Evolutionary conservation across 2,113 vertebrate species (phyloP), one percentile per base, ranked within the genome.

Genomic region (Leiothrix lutea): DNA sequence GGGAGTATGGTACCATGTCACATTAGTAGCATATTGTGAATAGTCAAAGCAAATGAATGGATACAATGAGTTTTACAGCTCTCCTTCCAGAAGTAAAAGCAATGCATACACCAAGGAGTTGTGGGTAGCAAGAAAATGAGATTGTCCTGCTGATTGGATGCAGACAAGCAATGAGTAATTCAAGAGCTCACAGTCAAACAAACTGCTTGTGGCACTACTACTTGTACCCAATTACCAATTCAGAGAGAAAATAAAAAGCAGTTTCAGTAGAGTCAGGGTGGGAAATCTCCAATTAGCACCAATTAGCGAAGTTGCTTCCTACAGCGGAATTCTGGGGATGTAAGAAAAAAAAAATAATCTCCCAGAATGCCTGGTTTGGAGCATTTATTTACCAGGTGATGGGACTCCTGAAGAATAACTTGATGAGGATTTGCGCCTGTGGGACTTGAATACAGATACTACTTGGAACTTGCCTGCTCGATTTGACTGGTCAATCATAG

Each of bases 401-500:
- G 97, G 96, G 90, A 96, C 88, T 97, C 91, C 97, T 58, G 97
- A 98, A 96, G 95, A 97, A 97, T 96, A 97, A 97, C 97, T 97
- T 97, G 96, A 97, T 97, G 97, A 98, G 97, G 96, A 96, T 97
- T 97, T 97, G 96, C 66, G 97, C 95, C 97, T 97, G 93, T 91
- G 97, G 95, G 97, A 92, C 83, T 88, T 96, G 97, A 97, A 96
- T 96, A 96, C 35, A 97, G 97, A 97, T 90, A 97, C 79, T 88
- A 96, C 90, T 96, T 97, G 97, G 94, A 96, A 98, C 98, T 99
- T 99, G 99, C 99, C 99, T 99, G 99, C 99, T 99, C 99, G 99
- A 99, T 99, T 99, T 97, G 99, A 99, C 99, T 99, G 99, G 98
- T 99, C 99, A 96, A 99, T 99, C 99, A 99, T 99, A 98, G 99